phyloP scores from a whole-genome alignment of 2,797 vertebrate genomes.

The Acanthurus leucopareius region DNA sequence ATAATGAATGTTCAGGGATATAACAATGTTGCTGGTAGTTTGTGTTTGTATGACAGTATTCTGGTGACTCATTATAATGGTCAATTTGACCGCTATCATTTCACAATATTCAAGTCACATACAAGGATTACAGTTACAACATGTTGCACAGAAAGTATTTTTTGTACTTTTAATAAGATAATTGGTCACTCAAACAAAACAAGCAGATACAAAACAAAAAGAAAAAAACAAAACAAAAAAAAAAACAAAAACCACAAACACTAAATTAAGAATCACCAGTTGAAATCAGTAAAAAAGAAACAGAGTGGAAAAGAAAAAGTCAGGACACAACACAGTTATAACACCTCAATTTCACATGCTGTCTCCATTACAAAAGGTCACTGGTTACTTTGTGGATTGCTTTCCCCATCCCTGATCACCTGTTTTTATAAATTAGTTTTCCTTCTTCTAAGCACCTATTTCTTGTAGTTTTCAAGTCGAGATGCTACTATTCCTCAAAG shows the following conservation, averaged over 20 bases:
- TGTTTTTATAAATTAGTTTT: constrained; percentile 88
- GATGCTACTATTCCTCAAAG: constrained; percentile 86
- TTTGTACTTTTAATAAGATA: constrained; percentile 79
- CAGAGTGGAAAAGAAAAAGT: constrained; percentile 76
- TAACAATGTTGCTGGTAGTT: constrained; percentile 78
- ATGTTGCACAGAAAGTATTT: constrained; percentile 80
- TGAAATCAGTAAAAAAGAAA: constrained; percentile 81
- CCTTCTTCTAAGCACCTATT: constrained; percentile 87
- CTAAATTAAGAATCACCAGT: constrained; percentile 78
- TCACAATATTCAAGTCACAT: constrained; percentile 89
- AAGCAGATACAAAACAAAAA: constrained; percentile 80
- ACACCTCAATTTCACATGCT: constrained; percentile 85
- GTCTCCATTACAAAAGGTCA: constrained; percentile 79
- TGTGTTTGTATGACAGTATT: constrained; percentile 74
- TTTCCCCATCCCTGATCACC: constrained; percentile 86
- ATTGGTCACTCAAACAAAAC: constrained; percentile 78
- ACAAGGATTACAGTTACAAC: constrained; percentile 81
- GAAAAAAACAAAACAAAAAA: constrained; percentile 33
- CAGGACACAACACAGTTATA: constrained; percentile 80
- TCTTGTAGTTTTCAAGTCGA: constrained; percentile 87
- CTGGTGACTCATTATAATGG: constrained; percentile 73
- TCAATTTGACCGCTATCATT: constrained; percentile 84
- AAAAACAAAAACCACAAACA: constrained; percentile 65
- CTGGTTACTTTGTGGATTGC: constrained; percentile 82
- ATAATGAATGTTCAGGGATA: constrained; percentile 84